These are phyloP conservation scores for Pyrrhosoma nymphula DNA, from an alignment of 2,888 invertebrate genomes.

Conservation along the genomic window DNA sequence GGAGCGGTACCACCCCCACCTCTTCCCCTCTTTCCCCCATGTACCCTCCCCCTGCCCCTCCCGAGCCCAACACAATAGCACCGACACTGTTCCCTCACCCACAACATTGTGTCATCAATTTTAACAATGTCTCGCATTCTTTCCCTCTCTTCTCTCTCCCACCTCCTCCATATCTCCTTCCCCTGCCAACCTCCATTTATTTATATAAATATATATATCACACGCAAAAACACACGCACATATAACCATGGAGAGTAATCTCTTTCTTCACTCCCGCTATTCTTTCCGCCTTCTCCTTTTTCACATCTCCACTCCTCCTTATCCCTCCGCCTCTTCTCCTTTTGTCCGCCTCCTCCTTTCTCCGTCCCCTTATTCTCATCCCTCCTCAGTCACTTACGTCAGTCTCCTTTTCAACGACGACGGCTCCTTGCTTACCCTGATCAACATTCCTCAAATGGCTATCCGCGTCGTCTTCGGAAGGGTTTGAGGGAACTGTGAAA, in stretches of 20 bases:
- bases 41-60: neutral
- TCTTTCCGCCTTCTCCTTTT: too few relatives aligned
- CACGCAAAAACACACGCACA: neutral
- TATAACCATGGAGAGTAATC: neutral
- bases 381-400: neutral
- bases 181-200: neutral
- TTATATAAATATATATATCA: neutral
- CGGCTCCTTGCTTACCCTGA: neutral
- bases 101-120: conserved; percentile 41
- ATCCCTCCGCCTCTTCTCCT: neutral
- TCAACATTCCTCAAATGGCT: too few relatives aligned
- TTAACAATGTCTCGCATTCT: conserved; percentile 41
- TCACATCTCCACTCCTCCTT: neutral
- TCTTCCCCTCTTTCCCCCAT: neutral
- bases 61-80: neutral
- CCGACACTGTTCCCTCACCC: conserved; percentile 23
- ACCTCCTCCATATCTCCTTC: neutral
- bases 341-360: neutral
- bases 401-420: neutral
- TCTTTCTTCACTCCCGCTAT: neutral
- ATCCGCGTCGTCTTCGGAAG: too few relatives aligned
- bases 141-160: neutral
- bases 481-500: too few relatives aligned
- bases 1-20: neutral
- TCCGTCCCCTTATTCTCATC: too few relatives aligned